phyloP scores from a whole-genome alignment of 2,888 invertebrate species.

The Sminthurinus aureus region DNA sequence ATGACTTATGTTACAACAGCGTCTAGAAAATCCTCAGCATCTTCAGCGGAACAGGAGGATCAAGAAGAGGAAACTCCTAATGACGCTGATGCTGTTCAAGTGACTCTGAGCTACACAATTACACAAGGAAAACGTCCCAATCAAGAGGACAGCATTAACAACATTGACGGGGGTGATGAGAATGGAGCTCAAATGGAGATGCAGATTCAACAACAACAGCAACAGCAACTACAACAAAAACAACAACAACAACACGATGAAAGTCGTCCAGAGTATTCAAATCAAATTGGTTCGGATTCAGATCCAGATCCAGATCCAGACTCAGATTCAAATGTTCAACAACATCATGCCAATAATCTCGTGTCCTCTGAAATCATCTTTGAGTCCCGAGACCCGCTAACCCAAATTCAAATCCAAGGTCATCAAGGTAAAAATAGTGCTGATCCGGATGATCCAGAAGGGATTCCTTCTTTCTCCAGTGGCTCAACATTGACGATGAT shows the following conservation, averaged over 20 bases:
- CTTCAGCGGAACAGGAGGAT: not conserved
- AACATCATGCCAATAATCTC: slow-evolving; percentile 30
- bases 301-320: too few relatives aligned
- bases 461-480: slow-evolving; percentile 6
- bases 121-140: not conserved
- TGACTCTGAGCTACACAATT: slow-evolving; percentile 31
- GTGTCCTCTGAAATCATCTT: slow-evolving; percentile 51
- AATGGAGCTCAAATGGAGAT: not conserved
- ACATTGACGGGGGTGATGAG: slow-evolving; percentile 10
- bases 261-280: not conserved
- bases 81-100: slow-evolving; percentile 16
- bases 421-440: not conserved
- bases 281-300: slow-evolving; percentile 8
- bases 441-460: slow-evolving; percentile 6
- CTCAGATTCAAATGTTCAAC: too few relatives aligned
- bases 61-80: not conserved
- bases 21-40: not conserved
- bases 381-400: slow-evolving; percentile 42
- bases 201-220: not conserved
- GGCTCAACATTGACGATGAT: slow-evolving; percentile 10
- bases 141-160: not conserved
- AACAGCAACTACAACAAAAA: not conserved
- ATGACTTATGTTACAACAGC: not conserved
- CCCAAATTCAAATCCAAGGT: not conserved
- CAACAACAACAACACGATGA: not conserved